Evolutionary conservation across 1,140 invertebrate species (phyloP), one percentile per base, ranked within the genome.

Genomic region (Scaptomyza montana): DNA sequence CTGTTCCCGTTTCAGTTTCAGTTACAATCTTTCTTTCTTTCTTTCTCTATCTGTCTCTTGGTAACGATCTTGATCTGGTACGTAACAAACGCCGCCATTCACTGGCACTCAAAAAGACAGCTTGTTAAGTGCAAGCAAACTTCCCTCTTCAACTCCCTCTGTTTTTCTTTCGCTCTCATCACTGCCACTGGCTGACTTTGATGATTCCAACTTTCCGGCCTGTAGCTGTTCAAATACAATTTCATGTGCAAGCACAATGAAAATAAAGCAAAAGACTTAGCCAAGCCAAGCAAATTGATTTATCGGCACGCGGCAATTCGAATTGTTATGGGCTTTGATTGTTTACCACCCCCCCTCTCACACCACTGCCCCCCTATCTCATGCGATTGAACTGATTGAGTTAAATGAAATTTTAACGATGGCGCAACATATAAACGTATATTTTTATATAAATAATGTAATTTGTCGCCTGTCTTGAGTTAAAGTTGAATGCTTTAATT

Each of bases 281-380:
- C 45, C 45, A 16, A 60, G 51, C 41, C 19, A 64, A 81, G 68
- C 67, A 76, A 86, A 86, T 87, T 86, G 82, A 87, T 86, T 86
- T 86, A 87, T 87, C 75, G 81, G 74, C 81, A 85, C 77, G 81
- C 80, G 80, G 77, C 80, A 71, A 80, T 57, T 77, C 76, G 67
- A 85, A 84, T 79, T 84, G 75, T 82, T 45, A 70, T 71, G 30
- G 30, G 63, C 63, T 66, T 72, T 72, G 69, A 72, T 72, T 85
- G 65, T 77, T 56, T 45, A 57, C 43, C 57, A 25, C 25, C 30
- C 13, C 13, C 46, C 33, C 19, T 10, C 10, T 19, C 8, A 7
- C 36, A 3, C 10, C 13, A 30, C 50, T 9, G 1, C 8, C 16
- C 28, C 25, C 36, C 41, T 39, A 7, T 57, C 47, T 55, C 41